phyloP scores from a whole-genome alignment of 2,888 invertebrate species.

The Parelbella ahira region DNA sequence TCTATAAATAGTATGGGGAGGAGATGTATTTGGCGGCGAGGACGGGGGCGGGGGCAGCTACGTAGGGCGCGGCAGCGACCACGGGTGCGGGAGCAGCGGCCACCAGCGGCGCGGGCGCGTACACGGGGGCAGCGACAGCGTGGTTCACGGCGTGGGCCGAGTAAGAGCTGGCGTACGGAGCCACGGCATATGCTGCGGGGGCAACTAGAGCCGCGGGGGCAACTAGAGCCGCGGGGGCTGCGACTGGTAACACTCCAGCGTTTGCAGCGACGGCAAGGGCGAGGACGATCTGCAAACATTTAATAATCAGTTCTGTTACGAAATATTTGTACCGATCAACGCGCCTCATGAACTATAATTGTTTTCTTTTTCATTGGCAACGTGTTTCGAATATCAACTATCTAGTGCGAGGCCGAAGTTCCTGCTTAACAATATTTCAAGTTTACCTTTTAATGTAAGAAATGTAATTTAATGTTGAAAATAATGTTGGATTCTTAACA shows the following conservation, averaged over 20 bases:
- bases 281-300: constrained; percentile 56
- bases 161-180: constrained; percentile 88
- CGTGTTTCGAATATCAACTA: constrained; percentile 8
- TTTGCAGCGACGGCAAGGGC: constrained; percentile 55
- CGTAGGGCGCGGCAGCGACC: constrained; percentile 35
- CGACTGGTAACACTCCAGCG: constrained; percentile 58
- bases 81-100: constrained; percentile 32
- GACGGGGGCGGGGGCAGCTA: constrained; percentile 35
- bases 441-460: too few relatives aligned
- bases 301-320: too few relatives aligned
- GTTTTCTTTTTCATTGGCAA: constrained; percentile 4
- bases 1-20: constrained; percentile 61
- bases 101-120: constrained; percentile 40
- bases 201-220: constrained; percentile 78
- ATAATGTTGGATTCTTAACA: too few relatives aligned
- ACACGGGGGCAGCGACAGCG: constrained; percentile 85
- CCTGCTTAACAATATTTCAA: too few relatives aligned
- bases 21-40: constrained; percentile 49
- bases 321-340: too few relatives aligned
- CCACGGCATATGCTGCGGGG: constrained; percentile 81
- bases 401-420: too few relatives aligned
- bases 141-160: constrained; percentile 88
- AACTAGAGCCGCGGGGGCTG: constrained; percentile 76
- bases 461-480: too few relatives aligned
- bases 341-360: constrained; percentile 1